phyloP scores from a whole-genome alignment of 2,888 invertebrate species.

The Oscheius myriophilus region DNA sequence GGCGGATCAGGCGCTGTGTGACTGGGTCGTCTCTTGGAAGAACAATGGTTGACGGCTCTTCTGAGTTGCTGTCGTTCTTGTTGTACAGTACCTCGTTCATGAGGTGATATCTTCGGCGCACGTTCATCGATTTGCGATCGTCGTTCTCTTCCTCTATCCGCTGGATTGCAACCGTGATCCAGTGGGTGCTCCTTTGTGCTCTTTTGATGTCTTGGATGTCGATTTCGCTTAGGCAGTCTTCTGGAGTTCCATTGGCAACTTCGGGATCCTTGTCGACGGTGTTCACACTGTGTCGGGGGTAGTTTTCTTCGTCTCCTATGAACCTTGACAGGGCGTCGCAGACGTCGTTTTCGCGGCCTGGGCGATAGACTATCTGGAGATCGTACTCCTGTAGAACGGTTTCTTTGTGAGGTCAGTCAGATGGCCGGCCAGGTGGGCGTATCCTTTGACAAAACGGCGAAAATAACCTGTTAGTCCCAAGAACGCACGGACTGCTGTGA shows the following conservation, averaged over 20 bases:
- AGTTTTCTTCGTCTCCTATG: slow-evolving; percentile 17
- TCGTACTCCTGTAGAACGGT: slow-evolving; percentile 33
- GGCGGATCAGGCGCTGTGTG: slow-evolving; percentile 9
- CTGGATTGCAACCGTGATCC: slow-evolving; percentile 9
- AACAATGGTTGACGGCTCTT: neutral
- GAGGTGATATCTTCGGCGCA: slow-evolving; percentile 14
- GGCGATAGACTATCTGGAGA: slow-evolving; percentile 43
- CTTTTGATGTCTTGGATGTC: neutral
- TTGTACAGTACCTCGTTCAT: slow-evolving; percentile 26
- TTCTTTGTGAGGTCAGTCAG: slow-evolving; percentile 39
- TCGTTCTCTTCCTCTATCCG: neutral
- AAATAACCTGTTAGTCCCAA: slow-evolving; percentile 46
- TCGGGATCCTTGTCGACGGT: neutral
- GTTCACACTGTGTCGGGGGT: neutral
- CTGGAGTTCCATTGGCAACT: neutral
- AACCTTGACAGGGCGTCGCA: slow-evolving; percentile 38
- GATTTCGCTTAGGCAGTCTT: neutral
- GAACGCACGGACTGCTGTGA: slow-evolving; percentile 34
- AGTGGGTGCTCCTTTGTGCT: neutral
- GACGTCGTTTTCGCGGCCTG: slow-evolving; percentile 43
- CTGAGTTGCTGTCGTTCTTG: neutral
- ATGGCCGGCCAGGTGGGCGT: slow-evolving; percentile 39
- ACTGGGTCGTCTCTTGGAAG: slow-evolving; percentile 14
- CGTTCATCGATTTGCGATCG: neutral
- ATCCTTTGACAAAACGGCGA: slow-evolving; percentile 41